Conservation (phyloP, 2,113 vertebrate species). For the Lethenteron reissneri region DNA sequence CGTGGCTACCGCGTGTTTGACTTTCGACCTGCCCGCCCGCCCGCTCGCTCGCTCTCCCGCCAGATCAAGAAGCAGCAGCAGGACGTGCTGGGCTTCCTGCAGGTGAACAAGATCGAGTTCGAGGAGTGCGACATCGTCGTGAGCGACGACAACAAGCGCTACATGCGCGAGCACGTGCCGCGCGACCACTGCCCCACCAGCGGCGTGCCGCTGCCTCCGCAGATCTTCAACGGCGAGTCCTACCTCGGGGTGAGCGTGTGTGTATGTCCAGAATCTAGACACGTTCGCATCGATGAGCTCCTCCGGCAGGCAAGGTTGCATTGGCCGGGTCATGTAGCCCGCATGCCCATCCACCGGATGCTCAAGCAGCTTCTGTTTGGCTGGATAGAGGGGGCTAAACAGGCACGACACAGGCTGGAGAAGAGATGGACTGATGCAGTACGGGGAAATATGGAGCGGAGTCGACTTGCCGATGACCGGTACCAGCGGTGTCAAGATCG, state of each 20-base stretch:
- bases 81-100: conserved; percentile 78
- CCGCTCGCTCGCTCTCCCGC: neutral
- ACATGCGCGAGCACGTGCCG: conserved; percentile 93
- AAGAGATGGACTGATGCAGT: neutral
- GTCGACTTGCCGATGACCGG: no score
- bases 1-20: no score
- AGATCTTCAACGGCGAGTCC: conserved; percentile 81
- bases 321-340: neutral
- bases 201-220: conserved; percentile 80
- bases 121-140: conserved; percentile 73
- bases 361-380: neutral
- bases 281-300: neutral
- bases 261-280: neutral
- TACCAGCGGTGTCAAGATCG: no score
- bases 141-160: conserved; percentile 71
- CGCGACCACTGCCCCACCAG: conserved; percentile 74
- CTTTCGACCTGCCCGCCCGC: no score
- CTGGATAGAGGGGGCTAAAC: neutral
- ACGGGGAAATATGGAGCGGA: no score
- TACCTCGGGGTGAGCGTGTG: conserved; percentile 63
- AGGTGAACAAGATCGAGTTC: conserved; percentile 84
- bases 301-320: neutral
- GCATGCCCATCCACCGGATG: neutral
- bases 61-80: conserved; percentile 99
- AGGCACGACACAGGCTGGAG: neutral